Conservation (phyloP, 1,140 invertebrate species). For the Mercenaria mercenaria region DNA sequence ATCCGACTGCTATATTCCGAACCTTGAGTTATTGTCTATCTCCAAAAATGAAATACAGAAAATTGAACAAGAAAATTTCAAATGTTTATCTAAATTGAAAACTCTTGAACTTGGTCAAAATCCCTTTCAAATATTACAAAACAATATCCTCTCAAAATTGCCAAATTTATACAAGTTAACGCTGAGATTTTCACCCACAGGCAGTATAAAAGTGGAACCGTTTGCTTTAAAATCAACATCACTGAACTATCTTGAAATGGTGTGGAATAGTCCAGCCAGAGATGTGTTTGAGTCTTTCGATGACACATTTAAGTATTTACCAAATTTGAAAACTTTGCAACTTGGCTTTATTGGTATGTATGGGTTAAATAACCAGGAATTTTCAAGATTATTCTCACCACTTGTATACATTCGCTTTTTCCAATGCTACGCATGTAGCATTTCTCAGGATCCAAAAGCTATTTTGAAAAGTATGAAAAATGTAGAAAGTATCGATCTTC, state of each 20-base stretch:
- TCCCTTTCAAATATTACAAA: neutral
- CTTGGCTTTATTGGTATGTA: neutral
- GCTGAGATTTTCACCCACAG: neutral
- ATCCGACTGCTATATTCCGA: neutral
- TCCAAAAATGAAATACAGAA: neutral
- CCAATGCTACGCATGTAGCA: no score
- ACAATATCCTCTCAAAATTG: neutral
- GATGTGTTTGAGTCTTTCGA: neutral
- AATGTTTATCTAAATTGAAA: neutral
- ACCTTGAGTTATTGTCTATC: neutral
- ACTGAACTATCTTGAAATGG: neutral
- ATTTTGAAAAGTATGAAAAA: neutral
- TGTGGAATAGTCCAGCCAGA: neutral
- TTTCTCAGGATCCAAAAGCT: neutral
- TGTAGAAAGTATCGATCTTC: neutral
- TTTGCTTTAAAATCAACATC: neutral
- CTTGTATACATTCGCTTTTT: no score
- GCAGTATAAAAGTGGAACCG: neutral
- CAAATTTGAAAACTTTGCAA: neutral
- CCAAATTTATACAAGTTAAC: neutral
- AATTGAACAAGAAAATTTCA: neutral
- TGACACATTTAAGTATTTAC: neutral
- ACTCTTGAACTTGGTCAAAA: neutral
- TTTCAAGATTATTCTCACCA: neutral
- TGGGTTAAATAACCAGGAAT: neutral